Evolutionary conservation across 2,797 vertebrate genomes (phyloP), one percentile per base, ranked within the genome.

Genomic region (Sebastes steindachneri): DNA sequence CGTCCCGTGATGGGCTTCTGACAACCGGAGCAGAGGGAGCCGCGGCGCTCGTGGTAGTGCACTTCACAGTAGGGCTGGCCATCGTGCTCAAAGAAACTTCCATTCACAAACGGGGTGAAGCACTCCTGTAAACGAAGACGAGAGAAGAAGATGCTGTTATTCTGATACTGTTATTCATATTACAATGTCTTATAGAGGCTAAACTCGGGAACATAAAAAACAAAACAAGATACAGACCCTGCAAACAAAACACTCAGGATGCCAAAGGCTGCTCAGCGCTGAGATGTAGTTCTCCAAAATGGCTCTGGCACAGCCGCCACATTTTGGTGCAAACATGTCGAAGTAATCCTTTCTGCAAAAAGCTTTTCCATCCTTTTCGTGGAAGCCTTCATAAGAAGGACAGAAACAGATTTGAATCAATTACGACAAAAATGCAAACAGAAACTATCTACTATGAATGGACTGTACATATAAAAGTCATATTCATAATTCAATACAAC

Each of bases 241-340:
- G 94, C 98, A 99, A 71, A 99, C 98, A 74, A 99, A 99, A 93
- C 98, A 99, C 92, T 99, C 98, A 0, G 98, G 98, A 83, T 99
- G 98, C 98, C 98, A 99, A 14, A 99, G 96, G 45, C 96, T 96
- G 92, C 97, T 99, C 91, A 99, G 96, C n/a, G 98, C 98, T 10
- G 98, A 99, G 92, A 99, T 99, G 92, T 99, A 99, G 93, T 99
- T 99, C 92, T 99, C 98, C 94, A 99, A 91, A 86, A 99, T 99
- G 90, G 98, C 98, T 73, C 98, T 95, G 79, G 97, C 95, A 70
- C 98, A 99, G 90, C 98, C 98, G 1, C 98, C 98, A 73, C 98
- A 99, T 88, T 99, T 99, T 1, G 98, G 98, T 8, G 98, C 98
- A 58, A 99, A 99, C 97, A 99, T 98, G 85, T 99, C 98, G 1